A percentile compares a stretch with the other conserved stretches of the same genome.
phyloP scores from a whole-genome alignment of 2,113 vertebrate genomes.

The Merops nubicus region DNA sequence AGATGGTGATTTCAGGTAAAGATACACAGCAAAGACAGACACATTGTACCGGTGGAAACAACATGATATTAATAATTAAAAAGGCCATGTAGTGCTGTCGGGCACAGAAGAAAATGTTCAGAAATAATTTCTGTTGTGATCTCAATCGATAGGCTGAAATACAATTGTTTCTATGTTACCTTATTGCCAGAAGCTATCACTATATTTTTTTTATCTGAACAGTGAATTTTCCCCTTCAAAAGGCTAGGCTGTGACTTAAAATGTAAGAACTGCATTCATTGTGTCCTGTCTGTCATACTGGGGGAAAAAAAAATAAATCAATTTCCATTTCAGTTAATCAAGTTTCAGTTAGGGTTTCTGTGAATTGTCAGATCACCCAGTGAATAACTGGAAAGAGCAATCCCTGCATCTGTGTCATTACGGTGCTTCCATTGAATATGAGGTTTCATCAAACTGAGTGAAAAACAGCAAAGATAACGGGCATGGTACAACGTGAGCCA shows the following conservation, averaged over 20 bases:
- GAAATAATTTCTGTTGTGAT: not conserved
- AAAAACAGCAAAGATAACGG: not conserved
- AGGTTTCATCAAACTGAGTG: not conserved
- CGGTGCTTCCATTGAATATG: not conserved
- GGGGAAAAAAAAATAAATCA: not conserved
- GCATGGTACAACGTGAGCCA: not conserved
- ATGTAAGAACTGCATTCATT: not conserved
- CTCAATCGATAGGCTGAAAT: not conserved
- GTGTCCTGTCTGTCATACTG: not conserved
- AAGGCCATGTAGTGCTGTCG: not conserved
- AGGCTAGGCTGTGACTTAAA: not conserved
- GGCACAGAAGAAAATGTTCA: not conserved
- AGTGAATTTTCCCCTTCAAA: not conserved
- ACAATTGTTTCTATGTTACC: too few species aligned
- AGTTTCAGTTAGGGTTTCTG: not conserved
- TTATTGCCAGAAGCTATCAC: not conserved
- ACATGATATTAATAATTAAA: not conserved
- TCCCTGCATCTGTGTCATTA: not conserved
- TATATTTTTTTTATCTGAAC: not conserved
- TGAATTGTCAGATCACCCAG: not conserved
- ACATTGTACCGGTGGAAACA: not conserved
- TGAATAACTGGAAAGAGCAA: not conserved
- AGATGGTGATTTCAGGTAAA: not conserved
- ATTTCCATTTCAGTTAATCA: not conserved
- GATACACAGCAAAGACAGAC: not conserved